phyloP scores from a whole-genome alignment of 2,113 vertebrate species.

The Ovis canadensis region DNA sequence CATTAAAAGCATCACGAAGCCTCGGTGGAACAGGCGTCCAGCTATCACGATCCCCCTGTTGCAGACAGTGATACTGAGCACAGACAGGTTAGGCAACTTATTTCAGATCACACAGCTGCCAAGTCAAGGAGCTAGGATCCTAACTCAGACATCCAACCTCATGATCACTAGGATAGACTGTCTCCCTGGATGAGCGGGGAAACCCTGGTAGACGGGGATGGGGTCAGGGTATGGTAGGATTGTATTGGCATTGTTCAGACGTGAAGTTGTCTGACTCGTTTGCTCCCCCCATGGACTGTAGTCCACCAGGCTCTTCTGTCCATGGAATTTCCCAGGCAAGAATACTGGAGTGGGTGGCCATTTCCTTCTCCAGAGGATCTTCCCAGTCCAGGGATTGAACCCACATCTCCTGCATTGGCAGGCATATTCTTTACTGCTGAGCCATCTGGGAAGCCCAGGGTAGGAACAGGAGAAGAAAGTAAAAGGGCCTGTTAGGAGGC shows the following conservation, averaged over 20 bases:
- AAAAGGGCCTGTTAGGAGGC: neutral
- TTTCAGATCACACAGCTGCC: neutral
- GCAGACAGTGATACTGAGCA: too few species aligned
- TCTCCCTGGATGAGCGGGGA: neutral
- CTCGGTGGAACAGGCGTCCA: rapidly evolving
- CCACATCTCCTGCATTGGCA: neutral
- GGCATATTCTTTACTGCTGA: neutral
- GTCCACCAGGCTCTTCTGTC: neutral
- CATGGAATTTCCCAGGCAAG: neutral
- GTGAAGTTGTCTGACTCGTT: neutral
- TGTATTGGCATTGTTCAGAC: neutral
- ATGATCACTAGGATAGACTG: neutral
- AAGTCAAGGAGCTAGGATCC: neutral
- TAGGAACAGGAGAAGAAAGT: neutral
- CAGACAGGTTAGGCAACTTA: neutral
- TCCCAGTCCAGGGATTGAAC: neutral
- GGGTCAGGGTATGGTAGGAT: neutral
- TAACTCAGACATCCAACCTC: neutral
- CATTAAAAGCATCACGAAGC: neutral
- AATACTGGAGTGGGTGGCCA: neutral
- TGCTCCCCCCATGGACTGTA: neutral
- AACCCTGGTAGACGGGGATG: neutral
- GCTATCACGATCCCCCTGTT: rapidly evolving
- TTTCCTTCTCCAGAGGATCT: neutral
- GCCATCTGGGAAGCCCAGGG: neutral